Base-by-base conservation (phyloP, 1,140 invertebrate species). In the Notospermus geniculatus region DNA sequence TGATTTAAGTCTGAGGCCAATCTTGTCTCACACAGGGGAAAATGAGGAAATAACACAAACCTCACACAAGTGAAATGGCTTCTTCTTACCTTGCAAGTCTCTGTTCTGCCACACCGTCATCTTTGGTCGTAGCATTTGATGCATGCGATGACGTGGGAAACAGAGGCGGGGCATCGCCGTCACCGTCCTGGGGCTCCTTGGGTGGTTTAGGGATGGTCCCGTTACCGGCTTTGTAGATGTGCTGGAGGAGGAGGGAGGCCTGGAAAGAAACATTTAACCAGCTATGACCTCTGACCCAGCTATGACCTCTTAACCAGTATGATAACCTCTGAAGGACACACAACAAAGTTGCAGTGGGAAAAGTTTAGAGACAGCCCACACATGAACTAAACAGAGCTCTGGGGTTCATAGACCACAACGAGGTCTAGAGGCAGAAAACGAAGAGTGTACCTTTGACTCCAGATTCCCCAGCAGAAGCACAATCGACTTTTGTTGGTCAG, bases 141-240 rank as follows among this genome's bases (percentile, higher is more conserved):
- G 32, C 15, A 15, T 36, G 32, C 4, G 32, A 4, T 15, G 32
- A 36, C 32, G 57, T 57, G n/a, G 62, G 57, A 25, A 32, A 28
- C 30, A 32, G 2, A 2, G 58, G 43, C 1, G 39, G 36, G 7
- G 39, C 28, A 17, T 45, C 45, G 46, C 57, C 30, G 39, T 57
- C 30, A 19, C 9, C 32, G 57, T 62, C 52, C 11, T 62, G 15
- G 15, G 2, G n/a, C 13, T 13, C 17, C 39, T 66, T 66, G 5
- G 56, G 60, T 15, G 60, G 43, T 17, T 66, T 61, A 1, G 70
- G 68, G 28, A 72, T 61, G 53, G 62, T 63, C 2, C 71, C 71
- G 52, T 72, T 72, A 13, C 68, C 71, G 2, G 69, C 64, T 46
- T 71, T 72, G 60, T 62, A 67, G 13, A 72, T 55, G 43, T 69